A percentile compares a stretch with the other conserved stretches of the same genome.
Conservation (phyloP, 2,888 invertebrate genomes). For the Trissoscelio sp. region DNA sequence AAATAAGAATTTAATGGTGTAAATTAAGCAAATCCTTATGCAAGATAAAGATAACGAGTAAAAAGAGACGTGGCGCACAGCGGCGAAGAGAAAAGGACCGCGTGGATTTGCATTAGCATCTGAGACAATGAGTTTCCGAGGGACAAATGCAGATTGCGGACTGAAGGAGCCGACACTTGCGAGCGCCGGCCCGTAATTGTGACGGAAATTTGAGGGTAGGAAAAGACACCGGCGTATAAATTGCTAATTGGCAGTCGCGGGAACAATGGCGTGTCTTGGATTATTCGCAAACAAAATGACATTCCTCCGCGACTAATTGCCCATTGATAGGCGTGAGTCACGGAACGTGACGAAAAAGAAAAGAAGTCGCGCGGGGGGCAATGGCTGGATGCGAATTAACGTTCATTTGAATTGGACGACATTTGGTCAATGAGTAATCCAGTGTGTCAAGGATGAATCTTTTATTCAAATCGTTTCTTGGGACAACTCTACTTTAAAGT, state of each 20-base stretch:
- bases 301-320: constrained; percentile 57
- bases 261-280: constrained; percentile 54
- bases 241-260: constrained; percentile 58
- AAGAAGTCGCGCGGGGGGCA: constrained; percentile 6
- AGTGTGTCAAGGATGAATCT: constrained; percentile 47
- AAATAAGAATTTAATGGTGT: too few relatives aligned
- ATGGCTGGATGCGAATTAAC: constrained; percentile 22
- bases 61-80: too few relatives aligned
- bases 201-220: constrained; percentile 61
- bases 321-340: constrained; percentile 60
- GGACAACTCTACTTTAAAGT: too few relatives aligned
- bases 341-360: constrained; percentile 39
- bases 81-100: constrained; percentile 37
- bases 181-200: constrained; percentile 50
- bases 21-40: too few relatives aligned
- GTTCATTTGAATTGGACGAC: constrained; percentile 40
- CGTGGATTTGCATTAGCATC: constrained; percentile 69
- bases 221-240: constrained; percentile 61
- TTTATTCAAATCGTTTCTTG: constrained; percentile 26
- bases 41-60: too few relatives aligned
- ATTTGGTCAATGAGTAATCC: constrained; percentile 32
- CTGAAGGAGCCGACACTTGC: constrained; percentile 58
- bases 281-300: constrained; percentile 60
- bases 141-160: constrained; percentile 67
- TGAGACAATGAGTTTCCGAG: constrained; percentile 67